Evolutionary conservation across 2,113 vertebrate species (phyloP), one percentile per base, ranked within the genome.

Genomic region (Cheilinus undulatus): DNA sequence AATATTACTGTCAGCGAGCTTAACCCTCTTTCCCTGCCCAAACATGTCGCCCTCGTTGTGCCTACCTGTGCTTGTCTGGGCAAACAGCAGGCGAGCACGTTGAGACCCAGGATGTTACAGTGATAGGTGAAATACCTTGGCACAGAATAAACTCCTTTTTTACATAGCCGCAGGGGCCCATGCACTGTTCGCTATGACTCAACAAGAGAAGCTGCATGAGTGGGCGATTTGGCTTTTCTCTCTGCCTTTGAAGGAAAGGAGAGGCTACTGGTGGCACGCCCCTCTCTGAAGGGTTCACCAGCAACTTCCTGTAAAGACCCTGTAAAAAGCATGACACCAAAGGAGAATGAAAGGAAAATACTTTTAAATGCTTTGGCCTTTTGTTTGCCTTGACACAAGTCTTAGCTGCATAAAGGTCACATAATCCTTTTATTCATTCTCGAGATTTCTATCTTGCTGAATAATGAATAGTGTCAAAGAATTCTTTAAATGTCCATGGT

Each of bases 41-140:
- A 80, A 89, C 89, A 87, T 22, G 89, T 63, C 49, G 28, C 53
- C 62, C 10, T 52, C 54, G 22, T 70, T 24, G 20, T 30, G 81
- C 75, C 80, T 71, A 61, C 67, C 58, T 43, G 43, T 38, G 76
- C 88, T 67, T 89, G 89, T 79, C 83, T 59, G 89, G 85, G 68
- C 89, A 71, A 49, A 64, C 48, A 11, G 53, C 82, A 30, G 52
- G 51, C 32, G 23, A 73, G 54, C 30, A 14, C 32, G 51, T 38
- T 57, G 50, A 52, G 53, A 40, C 78, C 10, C 13, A 70, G 51
- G 30, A 70, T 9, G 30, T 62, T 73, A 67, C 42, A 62, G 52
- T 0, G 59, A 26, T 20, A 67, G 69, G 27, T 67, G 53, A 86
- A 86, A 86, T 66, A 65, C 53, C 62, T 69, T 78, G 76, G 86